phyloP scores from a whole-genome alignment of 2,888 invertebrate species.

The Thera obeliscata region DNA sequence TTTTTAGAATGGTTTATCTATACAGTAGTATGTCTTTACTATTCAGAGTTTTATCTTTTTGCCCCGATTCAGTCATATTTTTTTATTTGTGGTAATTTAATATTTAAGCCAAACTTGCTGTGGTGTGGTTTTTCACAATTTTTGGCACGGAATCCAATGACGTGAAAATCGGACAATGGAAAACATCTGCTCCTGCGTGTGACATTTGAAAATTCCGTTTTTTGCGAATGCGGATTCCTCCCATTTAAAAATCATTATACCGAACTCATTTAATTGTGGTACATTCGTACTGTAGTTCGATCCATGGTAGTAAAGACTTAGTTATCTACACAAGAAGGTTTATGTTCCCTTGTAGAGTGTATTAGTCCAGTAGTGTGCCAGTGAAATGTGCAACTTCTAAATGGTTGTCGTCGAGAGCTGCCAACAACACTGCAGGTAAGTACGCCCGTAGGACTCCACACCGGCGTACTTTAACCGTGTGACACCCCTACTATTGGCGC shows the following conservation, averaged over 20 bases:
- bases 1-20: too few relatives aligned
- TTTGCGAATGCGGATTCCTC: constrained; percentile 37
- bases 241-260: constrained; percentile 30
- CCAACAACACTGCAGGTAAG: constrained; percentile 49
- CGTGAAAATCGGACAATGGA: constrained; percentile 30
- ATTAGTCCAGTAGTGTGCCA: constrained; percentile 31
- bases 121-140: constrained; percentile 32
- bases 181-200: constrained; percentile 40
- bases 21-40: too few relatives aligned
- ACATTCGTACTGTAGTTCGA: constrained; percentile 24
- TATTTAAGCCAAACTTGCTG: constrained; percentile 23
- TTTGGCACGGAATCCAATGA: constrained; percentile 41
- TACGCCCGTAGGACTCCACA: constrained; percentile 49
- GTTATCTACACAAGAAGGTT: constrained; percentile 12
- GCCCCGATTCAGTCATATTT: neutral
- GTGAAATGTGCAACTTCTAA: constrained; percentile 48
- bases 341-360: constrained; percentile 25
- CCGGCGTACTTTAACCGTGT: constrained; percentile 31
- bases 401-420: constrained; percentile 48
- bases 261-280: constrained; percentile 36
- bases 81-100: constrained; percentile 24
- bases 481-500: constrained; percentile 40
- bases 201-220: constrained; percentile 37
- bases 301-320: constrained; percentile 21
- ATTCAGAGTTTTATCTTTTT: neutral